Conservation (phyloP, 2,888 invertebrate species). For the Julus scanicus region DNA sequence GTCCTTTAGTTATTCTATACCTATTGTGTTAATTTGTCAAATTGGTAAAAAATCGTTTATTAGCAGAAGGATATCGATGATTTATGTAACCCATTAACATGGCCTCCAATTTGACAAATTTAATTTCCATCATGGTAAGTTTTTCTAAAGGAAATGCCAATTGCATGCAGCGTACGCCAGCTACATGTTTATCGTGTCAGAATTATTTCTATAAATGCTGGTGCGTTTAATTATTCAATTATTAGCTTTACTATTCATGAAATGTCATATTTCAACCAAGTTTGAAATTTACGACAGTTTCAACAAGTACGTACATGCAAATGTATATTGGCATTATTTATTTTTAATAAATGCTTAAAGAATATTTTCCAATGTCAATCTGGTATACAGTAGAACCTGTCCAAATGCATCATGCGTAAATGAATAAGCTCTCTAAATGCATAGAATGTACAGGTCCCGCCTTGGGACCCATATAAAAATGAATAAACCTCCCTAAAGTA, state of each 20-base stretch:
- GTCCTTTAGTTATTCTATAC: not conserved
- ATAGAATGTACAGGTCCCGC: too few relatives aligned
- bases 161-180: not conserved
- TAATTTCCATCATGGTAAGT: not conserved
- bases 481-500: too few relatives aligned
- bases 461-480: too few relatives aligned
- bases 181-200: not conserved
- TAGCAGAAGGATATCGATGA: slow-evolving; percentile 32
- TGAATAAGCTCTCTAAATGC: too few relatives aligned
- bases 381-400: too few relatives aligned
- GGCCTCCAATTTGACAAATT: slow-evolving; percentile 20
- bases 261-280: too few relatives aligned
- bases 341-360: too few relatives aligned
- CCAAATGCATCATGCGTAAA: too few relatives aligned
- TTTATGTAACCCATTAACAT: not conserved
- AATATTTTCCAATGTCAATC: too few relatives aligned
- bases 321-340: too few relatives aligned
- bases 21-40: not conserved
- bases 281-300: too few relatives aligned
- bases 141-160: not conserved
- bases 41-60: slow-evolving; percentile 29
- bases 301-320: too few relatives aligned
- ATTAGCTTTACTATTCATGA: not conserved
- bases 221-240: not conserved
- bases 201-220: not conserved